Evolutionary conservation across 2,113 vertebrate species (phyloP).

Genomic region (Nymphicus hollandicus): DNA sequence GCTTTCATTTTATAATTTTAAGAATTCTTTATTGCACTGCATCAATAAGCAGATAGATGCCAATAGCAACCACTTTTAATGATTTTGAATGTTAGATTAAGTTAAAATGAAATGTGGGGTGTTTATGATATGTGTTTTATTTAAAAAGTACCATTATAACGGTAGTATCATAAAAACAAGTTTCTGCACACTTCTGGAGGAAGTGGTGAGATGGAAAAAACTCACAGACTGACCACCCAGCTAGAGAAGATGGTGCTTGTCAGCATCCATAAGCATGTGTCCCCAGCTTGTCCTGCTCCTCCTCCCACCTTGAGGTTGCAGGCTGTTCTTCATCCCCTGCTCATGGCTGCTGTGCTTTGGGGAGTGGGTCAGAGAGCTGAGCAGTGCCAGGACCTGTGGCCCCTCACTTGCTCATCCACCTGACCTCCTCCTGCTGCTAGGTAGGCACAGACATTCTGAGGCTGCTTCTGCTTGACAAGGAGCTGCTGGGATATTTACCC

Average conservation of each 20-base stretch:
- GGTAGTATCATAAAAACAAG: neutral
- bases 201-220: conserved; percentile 18
- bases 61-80: neutral
- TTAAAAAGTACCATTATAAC: neutral
- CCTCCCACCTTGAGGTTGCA: accelerated
- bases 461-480: neutral
- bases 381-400: neutral
- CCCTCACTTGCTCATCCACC: neutral
- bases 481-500: neutral
- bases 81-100: neutral
- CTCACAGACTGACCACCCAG: neutral
- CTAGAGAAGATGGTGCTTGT: neutral
- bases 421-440: neutral
- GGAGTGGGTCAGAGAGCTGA: neutral
- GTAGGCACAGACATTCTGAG: neutral
- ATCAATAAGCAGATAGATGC: neutral
- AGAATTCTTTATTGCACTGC: neutral
- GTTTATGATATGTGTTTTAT: neutral
- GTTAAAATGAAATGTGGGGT: neutral
- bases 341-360: neutral
- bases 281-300: neutral
- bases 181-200: neutral
- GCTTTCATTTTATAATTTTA: neutral
- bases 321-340: neutral
- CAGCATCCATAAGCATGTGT: neutral